Evolutionary conservation across 2,113 vertebrate genomes (phyloP), one percentile per base, ranked within the genome.

Genomic region (Dicrurus megarhynchus): DNA sequence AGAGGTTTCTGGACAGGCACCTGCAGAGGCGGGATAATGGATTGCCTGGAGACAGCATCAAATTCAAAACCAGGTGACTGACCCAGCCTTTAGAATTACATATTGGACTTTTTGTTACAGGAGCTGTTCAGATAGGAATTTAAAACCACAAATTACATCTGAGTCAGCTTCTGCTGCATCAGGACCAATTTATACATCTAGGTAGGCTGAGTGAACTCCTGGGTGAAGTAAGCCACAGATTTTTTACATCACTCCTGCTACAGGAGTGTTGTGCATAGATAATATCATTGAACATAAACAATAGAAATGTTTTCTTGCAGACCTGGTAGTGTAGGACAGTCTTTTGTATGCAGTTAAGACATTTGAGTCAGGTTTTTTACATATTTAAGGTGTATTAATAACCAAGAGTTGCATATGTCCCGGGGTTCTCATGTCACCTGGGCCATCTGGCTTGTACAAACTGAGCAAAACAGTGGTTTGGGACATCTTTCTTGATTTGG

Each of bases 321-420:
- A 57, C 22, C 4, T 76, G 27, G 6, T 63, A 32, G 8, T 30
- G 20, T 11, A 49, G 16, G 9, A 27, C 5, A 17, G 21, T 30
- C 10, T 67, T 89, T 61, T 47, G 1, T 47, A 53, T 11, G 21
- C 3, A 49, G 28, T 49, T 71, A 49, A 67, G n/a, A 35, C 10
- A 67, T 55, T 30, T 14, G 33, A 39, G 19, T 15, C 3, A 16
- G 8, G 1, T 23, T 81, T 69, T 55, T 7, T 4, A 7, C 0
- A 1, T 24, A 2, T 46, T 60, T 42, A n/a, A 55, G 5, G 18
- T 47, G 3, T 28, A 46, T 42, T 17, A 46, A 52, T 17, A 64
- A 19, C 9, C 12, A 33, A 60, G 49, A 46, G 7, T 52, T 49
- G 6, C 0, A 1, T 26, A 7, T 9, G 4, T 19, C 11, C 11